phyloP scores from a whole-genome alignment of 2,797 vertebrate species.

The Brachyrhaphis roseni region DNA sequence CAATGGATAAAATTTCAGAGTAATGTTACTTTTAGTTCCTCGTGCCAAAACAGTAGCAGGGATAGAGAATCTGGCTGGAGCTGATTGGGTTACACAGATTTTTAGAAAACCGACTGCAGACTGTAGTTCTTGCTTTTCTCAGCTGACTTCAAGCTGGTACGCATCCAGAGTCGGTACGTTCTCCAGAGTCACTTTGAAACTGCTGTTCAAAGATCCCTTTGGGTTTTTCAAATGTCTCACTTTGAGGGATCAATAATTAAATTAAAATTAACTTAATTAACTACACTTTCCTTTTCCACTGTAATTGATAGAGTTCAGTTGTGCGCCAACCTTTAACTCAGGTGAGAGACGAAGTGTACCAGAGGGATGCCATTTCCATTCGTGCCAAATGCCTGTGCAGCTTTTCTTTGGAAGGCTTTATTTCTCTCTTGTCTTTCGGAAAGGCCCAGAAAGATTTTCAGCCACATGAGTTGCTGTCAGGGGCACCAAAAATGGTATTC shows the following conservation, averaged over 20 bases:
- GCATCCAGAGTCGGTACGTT: not conserved
- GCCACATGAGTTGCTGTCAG: slow-evolving; percentile 24
- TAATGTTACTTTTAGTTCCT: not conserved
- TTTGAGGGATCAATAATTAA: slow-evolving; percentile 65
- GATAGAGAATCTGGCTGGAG: not conserved
- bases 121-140: not conserved
- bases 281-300: slow-evolving; percentile 56
- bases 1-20: slow-evolving; percentile 60
- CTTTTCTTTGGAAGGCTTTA: slow-evolving; percentile 37
- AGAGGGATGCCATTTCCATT: slow-evolving; percentile 54
- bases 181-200: not conserved
- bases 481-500: slow-evolving; percentile 36
- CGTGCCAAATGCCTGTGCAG: slow-evolving; percentile 30
- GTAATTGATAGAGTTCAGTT: slow-evolving; percentile 61
- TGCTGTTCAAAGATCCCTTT: not conserved
- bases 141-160: not conserved
- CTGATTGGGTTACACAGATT: not conserved
- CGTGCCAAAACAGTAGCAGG: not conserved
- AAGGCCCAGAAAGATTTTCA: slow-evolving; percentile 35
- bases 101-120: not conserved
- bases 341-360: slow-evolving; percentile 65
- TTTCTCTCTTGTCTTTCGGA: slow-evolving; percentile 36
- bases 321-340: slow-evolving; percentile 61
- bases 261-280: slow-evolving; percentile 73
- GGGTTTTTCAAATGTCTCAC: slow-evolving; percentile 21